Conservation (phyloP, 92 coral and sea anemone species). For the Epizoanthus rinbou region DNA sequence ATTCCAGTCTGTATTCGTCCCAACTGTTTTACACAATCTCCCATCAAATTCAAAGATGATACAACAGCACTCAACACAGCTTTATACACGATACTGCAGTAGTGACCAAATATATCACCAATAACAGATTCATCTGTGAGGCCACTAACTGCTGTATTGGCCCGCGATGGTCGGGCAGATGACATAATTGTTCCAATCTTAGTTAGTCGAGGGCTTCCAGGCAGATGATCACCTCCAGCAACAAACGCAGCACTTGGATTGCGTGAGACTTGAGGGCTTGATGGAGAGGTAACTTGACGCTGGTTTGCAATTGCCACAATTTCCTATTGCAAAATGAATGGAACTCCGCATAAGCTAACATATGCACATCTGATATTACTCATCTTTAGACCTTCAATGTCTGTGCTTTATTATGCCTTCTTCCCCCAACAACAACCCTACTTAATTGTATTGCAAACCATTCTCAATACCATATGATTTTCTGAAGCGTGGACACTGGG, state of each 20-base stretch:
- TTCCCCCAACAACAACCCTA: no score
- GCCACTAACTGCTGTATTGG: slow-evolving; percentile 93
- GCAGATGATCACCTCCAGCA: slow-evolving; percentile 55
- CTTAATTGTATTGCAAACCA: no score
- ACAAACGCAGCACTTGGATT: slow-evolving; percentile 74
- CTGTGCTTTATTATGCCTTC: no score
- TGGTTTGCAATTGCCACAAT: slow-evolving; percentile 85
- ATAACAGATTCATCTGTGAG: slow-evolving; percentile 94
- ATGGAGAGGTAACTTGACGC: slow-evolving; percentile 87
- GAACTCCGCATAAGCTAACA: neutral
- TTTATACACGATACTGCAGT: slow-evolving; percentile 87
- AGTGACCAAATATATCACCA: slow-evolving; percentile 95
- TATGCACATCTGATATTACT: no score
- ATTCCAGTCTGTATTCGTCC: slow-evolving; percentile 81
- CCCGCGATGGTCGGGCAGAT: slow-evolving; percentile 77
- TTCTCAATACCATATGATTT: no score
- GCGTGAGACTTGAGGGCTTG: slow-evolving; percentile 82
- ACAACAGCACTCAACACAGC: slow-evolving; percentile 76
- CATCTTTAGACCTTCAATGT: no score
- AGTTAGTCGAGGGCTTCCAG: slow-evolving; percentile 66
- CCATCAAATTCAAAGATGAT: slow-evolving; percentile 77
- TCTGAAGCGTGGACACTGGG: no score
- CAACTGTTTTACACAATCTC: slow-evolving; percentile 89
- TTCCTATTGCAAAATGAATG: slow-evolving; percentile 59
- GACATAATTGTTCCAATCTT: slow-evolving; percentile 80